Evolutionary conservation across 92 coral and sea anemone species (phyloP).

Genomic region (Porites evermanni): DNA sequence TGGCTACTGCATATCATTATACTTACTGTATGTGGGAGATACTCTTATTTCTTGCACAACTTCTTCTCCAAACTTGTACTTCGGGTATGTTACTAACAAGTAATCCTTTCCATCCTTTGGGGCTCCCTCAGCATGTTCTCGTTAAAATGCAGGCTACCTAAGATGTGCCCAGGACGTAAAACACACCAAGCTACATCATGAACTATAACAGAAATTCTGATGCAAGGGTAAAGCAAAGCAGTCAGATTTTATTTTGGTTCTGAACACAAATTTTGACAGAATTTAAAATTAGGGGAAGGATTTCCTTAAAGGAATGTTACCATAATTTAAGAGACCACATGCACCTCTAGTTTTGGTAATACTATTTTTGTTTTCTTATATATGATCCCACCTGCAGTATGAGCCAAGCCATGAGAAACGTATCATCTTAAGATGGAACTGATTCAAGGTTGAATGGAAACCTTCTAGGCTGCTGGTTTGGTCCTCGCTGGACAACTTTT

Average conservation of each 20-base stretch:
- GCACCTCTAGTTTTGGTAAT: constrained; percentile 22
- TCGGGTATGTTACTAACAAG: constrained; percentile 55
- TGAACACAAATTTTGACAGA: neutral
- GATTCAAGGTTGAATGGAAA: constrained; percentile 23
- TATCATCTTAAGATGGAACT: constrained; percentile 46
- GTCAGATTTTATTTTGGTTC: too few relatives aligned
- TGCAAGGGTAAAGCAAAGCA: too few relatives aligned
- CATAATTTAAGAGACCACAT: neutral
- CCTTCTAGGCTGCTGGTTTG: constrained; percentile 25
- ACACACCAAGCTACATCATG: too few relatives aligned
- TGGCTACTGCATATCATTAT: neutral
- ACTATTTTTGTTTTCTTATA: neutral
- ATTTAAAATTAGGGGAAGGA: neutral
- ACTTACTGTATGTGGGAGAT: constrained; percentile 55
- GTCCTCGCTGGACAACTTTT: constrained; percentile 30
- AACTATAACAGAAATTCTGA: too few relatives aligned
- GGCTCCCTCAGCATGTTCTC: constrained; percentile 30
- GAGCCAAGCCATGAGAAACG: constrained; percentile 51
- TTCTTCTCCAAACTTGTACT: constrained; percentile 63
- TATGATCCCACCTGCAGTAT: constrained; percentile 45
- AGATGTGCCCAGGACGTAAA: constrained; percentile 20
- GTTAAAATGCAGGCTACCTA: constrained; percentile 61
- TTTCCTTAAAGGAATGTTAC: neutral
- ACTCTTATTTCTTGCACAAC: constrained; percentile 52
- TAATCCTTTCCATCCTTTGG: constrained; percentile 10